Evolutionary conservation across 2,113 vertebrate genomes (phyloP).

Genomic region (Cheirogaleus medius): DNA sequence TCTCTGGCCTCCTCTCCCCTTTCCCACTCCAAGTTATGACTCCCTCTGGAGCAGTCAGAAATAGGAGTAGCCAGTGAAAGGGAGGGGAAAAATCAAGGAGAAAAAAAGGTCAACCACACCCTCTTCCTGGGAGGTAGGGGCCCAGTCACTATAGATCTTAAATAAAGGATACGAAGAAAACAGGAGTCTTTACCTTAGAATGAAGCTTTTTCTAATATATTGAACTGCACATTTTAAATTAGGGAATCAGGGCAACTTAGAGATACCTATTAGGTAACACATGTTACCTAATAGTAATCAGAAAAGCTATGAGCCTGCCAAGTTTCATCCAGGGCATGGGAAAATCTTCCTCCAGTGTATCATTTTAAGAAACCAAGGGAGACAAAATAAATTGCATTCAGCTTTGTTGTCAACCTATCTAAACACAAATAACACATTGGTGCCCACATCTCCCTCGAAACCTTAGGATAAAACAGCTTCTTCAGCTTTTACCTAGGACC

Average conservation of each 20-base stretch:
- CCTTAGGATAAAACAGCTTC: background rate
- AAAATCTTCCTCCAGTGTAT: background rate
- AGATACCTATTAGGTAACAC: background rate
- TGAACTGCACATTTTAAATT: background rate
- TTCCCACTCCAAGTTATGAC: background rate
- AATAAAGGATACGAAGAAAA: background rate
- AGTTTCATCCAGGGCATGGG: background rate
- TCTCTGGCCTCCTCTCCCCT: background rate
- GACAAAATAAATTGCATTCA: background rate
- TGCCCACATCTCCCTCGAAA: background rate
- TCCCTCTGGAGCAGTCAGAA: background rate
- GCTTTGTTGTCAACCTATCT: background rate
- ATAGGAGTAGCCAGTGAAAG: background rate
- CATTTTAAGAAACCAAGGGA: background rate
- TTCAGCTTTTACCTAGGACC: background rate
- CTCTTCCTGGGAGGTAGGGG: background rate
- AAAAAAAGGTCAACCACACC: background rate
- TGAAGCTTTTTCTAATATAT: background rate
- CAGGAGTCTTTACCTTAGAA: background rate
- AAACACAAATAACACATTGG: background rate
- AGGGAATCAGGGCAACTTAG: background rate
- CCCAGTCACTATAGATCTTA: background rate
- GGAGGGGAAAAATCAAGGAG: background rate
- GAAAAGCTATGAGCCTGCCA: background rate
- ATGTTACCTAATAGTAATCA: background rate